phyloP scores from a whole-genome alignment of 2,113 vertebrate species.

The Mesocricetus auratus region DNA sequence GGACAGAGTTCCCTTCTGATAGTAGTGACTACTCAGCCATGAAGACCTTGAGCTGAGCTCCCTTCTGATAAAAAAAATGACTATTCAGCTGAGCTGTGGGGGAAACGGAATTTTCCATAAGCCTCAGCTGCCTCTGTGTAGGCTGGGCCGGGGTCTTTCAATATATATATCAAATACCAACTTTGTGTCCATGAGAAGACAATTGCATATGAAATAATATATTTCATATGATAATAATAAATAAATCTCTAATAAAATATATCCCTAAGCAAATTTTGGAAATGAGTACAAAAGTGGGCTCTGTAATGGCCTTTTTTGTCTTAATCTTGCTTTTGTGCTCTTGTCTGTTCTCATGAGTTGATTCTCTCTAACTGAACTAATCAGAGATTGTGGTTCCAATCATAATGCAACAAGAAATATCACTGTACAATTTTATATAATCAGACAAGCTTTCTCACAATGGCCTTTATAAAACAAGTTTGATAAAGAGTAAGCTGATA shows the following conservation, averaged over 20 bases:
- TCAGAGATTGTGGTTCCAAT: not conserved
- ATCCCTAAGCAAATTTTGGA: not conserved
- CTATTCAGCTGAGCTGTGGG: no score
- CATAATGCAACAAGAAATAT: not conserved
- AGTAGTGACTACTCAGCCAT: no score
- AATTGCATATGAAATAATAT: not conserved
- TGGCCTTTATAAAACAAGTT: not conserved
- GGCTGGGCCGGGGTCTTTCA: no score
- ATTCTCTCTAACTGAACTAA: not conserved
- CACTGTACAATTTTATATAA: not conserved
- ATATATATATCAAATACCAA: not conserved
- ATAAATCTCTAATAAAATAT: not conserved
- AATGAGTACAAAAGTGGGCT: rapidly evolving
- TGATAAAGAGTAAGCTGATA: not conserved
- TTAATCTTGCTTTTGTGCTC: not conserved
- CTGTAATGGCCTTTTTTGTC: not conserved
- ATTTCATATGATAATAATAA: not conserved
- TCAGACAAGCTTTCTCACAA: not conserved
- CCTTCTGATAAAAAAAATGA: no score
- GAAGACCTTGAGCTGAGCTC: no score
- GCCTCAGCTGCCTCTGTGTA: no score
- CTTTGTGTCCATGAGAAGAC: not conserved
- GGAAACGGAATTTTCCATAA: no score
- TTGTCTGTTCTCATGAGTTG: not conserved
- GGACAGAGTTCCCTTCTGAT: no score